These are phyloP conservation scores for Drosophila robusta DNA, from an alignment of 2,888 invertebrate species.

Conservation along the genomic window DNA sequence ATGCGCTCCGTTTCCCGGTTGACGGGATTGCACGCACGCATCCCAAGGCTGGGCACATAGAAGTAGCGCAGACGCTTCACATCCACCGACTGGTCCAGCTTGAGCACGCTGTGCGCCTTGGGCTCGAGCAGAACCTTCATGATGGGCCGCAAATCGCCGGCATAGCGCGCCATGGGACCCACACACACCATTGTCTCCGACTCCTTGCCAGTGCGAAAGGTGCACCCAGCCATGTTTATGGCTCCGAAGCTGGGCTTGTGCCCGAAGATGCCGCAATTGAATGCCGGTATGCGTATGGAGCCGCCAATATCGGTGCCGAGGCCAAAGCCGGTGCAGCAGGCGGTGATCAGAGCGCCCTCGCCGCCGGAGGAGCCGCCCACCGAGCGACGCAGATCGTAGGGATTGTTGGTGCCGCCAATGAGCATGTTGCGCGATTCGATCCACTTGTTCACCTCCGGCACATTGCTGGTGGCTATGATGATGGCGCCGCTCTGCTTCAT, in stretches of 20 bases:
- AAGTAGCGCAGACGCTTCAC: constrained; percentile 89
- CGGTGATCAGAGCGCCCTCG: constrained; percentile 91
- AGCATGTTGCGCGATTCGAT: constrained; percentile 94
- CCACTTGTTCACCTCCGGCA: constrained; percentile 97
- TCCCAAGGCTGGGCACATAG: constrained; percentile 91
- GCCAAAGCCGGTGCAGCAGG: constrained; percentile 93
- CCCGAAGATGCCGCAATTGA: constrained; percentile 94
- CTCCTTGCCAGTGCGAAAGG: constrained; percentile 89
- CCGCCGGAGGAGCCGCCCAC: constrained; percentile 98
- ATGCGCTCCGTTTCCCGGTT: constrained; percentile 88
- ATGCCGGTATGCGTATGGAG: constrained; percentile 95
- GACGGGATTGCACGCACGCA: constrained; percentile 90
- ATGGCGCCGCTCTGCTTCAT: constrained; percentile 94
- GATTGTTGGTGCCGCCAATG: constrained; percentile 95
- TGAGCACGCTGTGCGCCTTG: constrained; percentile 86
- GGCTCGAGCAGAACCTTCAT: constrained; percentile 87
- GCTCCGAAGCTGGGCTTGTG: constrained; percentile 90
- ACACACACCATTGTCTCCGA: constrained; percentile 92
- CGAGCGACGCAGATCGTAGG: constrained; percentile 93
- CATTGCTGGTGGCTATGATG: constrained; percentile 94
- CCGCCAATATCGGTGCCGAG: constrained; percentile 98
- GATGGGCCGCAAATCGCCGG: constrained; percentile 92
- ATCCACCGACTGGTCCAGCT: constrained; percentile 88
- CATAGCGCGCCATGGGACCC: constrained; percentile 93
- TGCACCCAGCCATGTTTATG: constrained; percentile 88